These are phyloP conservation scores for Ectropis crepuscularia DNA, from an alignment of 2,888 invertebrate genomes.

Conservation along the genomic window DNA sequence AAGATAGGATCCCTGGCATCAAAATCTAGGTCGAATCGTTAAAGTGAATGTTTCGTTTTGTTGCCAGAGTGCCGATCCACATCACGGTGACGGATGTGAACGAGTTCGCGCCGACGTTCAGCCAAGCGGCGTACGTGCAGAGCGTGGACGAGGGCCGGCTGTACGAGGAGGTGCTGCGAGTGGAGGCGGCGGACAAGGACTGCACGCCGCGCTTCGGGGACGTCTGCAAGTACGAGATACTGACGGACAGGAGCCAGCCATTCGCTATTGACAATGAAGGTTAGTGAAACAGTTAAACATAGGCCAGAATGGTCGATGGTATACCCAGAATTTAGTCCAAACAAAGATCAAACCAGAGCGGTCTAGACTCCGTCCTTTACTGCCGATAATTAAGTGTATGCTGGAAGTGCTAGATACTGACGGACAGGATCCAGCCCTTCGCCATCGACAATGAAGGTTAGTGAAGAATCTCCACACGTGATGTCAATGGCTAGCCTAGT, in stretches of 20 bases:
- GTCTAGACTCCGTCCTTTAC: no score
- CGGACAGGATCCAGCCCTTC: no score
- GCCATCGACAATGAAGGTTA: no score
- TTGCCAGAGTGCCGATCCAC: constrained; percentile 93
- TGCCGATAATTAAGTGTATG: no score
- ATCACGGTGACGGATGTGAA: constrained; percentile 98
- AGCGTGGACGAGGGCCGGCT: constrained; percentile 95
- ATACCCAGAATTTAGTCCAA: no score
- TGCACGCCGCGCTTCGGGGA: constrained; percentile 98
- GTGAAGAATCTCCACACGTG: no score
- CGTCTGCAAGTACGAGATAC: constrained; percentile 98
- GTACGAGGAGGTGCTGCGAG: constrained; percentile 95
- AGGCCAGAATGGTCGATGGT: no score
- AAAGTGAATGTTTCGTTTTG: neutral
- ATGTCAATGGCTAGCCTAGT: no score
- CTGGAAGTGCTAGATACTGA: no score
- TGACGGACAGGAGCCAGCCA: constrained; percentile 89
- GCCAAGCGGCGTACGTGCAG: constrained; percentile 95
- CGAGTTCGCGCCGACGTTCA: constrained; percentile 96
- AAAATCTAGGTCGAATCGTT: no score
- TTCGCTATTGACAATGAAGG: constrained; percentile 97
- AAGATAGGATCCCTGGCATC: no score
- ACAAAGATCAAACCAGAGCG: no score
- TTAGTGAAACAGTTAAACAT: constrained; percentile 47
- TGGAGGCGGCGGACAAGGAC: constrained; percentile 96